A percentile compares a stretch with the other conserved stretches of the same genome.
Conservation (phyloP, 1,140 invertebrate species). For the Drosophila mojavensis region DNA sequence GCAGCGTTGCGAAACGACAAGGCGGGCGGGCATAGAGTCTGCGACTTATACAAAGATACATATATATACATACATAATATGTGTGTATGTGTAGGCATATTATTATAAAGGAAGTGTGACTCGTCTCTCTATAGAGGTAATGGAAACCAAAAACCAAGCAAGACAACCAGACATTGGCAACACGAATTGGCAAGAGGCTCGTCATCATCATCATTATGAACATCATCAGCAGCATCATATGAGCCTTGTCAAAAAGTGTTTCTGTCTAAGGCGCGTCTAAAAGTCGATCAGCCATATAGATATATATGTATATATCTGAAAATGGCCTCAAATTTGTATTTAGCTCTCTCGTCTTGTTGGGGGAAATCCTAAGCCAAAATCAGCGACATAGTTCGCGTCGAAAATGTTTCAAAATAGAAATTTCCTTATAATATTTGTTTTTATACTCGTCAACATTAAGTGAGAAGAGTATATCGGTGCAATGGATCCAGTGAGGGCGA, state of each 20-base stretch:
- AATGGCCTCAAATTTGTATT: constrained; percentile 64
- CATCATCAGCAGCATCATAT: constrained; percentile 8
- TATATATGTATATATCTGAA: constrained; percentile 18
- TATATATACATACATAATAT: too few relatives aligned
- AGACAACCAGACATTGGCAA: constrained; percentile 53
- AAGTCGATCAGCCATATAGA: background rate
- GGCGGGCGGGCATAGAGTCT: background rate
- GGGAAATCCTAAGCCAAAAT: constrained; percentile 73
- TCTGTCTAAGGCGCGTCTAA: constrained; percentile 74
- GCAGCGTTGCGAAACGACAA: constrained; percentile 58
- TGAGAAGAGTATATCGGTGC: background rate
- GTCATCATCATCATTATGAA: background rate
- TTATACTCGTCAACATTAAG: background rate
- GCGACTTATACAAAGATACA: background rate
- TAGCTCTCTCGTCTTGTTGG: constrained; percentile 33
- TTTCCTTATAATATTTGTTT: background rate
- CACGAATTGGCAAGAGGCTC: constrained; percentile 12
- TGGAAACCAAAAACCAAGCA: constrained; percentile 67
- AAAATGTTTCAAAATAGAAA: constrained; percentile 61
- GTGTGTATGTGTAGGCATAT: too few relatives aligned
- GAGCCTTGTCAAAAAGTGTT: constrained; percentile 56
- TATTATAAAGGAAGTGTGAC: constrained; percentile 17
- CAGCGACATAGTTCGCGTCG: constrained; percentile 67
- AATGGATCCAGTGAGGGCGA: too few relatives aligned
- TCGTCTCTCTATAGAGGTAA: constrained; percentile 26